These are phyloP conservation scores for Semotilus atromaculatus DNA, from an alignment of 2,797 vertebrate species.

Conservation along the genomic window DNA sequence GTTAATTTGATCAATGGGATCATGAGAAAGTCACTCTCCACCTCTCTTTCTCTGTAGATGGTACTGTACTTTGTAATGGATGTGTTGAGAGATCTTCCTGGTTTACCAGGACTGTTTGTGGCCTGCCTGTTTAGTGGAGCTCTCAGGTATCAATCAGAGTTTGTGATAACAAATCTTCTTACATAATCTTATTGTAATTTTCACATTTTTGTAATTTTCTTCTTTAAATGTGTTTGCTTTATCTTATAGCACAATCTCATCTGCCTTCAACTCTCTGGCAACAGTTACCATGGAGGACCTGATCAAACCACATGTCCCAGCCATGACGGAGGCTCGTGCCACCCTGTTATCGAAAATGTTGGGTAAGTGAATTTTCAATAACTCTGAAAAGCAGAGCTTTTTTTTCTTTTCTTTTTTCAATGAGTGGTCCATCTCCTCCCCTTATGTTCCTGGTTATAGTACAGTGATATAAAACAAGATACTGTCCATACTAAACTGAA, in stretches of 20 bases:
- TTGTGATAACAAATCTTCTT: background rate
- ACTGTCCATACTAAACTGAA: background rate
- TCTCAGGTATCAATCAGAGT: constrained; percentile 81
- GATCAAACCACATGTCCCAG: constrained; percentile 86
- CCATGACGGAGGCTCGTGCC: constrained; percentile 82
- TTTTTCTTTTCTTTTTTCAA: background rate
- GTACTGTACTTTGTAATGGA: constrained; percentile 95
- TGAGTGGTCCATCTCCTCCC: background rate
- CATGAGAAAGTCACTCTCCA: background rate
- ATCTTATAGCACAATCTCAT: constrained; percentile 87
- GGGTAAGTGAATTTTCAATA: constrained; percentile 71
- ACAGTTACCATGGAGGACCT: constrained; percentile 94
- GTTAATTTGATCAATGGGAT: background rate
- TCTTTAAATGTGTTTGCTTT: background rate
- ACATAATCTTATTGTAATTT: background rate
- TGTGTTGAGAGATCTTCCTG: constrained; percentile 83
- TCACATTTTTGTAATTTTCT: background rate
- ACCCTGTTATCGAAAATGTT: constrained; percentile 86
- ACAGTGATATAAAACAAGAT: background rate
- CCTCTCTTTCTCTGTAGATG: constrained; percentile 74
- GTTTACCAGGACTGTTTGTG: constrained; percentile 89
- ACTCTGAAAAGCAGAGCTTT: background rate
- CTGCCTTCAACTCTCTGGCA: constrained; percentile 91
- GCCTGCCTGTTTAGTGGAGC: constrained; percentile 94
- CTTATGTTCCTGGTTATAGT: background rate